Conservation (phyloP, 1,140 invertebrate genomes). For the Steinernema feltiae region DNA sequence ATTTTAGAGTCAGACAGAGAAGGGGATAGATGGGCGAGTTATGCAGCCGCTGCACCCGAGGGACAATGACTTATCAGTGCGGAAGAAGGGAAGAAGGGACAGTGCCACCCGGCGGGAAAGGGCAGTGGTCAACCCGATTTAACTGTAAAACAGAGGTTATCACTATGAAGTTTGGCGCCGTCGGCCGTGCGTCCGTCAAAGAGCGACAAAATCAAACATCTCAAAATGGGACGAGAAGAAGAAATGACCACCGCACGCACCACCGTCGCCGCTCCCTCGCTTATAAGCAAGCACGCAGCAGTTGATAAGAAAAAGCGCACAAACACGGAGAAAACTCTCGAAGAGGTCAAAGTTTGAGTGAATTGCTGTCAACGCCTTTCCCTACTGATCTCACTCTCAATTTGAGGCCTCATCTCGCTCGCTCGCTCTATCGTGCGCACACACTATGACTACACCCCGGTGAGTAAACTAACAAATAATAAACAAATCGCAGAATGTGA, state of each 20-base stretch:
- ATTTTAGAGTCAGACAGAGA: neutral
- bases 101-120: neutral
- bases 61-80: neutral
- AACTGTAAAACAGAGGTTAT: neutral
- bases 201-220: neutral
- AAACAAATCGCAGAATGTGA: too few species aligned
- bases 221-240: too few species aligned
- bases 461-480: too few species aligned
- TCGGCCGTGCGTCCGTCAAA: neutral
- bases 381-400: too few species aligned
- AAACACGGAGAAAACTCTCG: neutral
- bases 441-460: too few species aligned
- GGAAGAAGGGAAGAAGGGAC: too few species aligned
- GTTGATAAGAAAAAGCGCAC: neutral
- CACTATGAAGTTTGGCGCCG: neutral
- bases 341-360: neutral
- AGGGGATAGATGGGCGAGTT: neutral
- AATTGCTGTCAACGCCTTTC: neutral
- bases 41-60: neutral
- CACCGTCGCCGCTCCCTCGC: neutral
- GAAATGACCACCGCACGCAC: too few species aligned
- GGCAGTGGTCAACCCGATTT: conserved; percentile 1
- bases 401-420: too few species aligned
- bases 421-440: too few species aligned
- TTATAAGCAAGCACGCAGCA: neutral